Evolutionary conservation across 2,888 invertebrate species (phyloP).

Genomic region (Morpho achilles): DNA sequence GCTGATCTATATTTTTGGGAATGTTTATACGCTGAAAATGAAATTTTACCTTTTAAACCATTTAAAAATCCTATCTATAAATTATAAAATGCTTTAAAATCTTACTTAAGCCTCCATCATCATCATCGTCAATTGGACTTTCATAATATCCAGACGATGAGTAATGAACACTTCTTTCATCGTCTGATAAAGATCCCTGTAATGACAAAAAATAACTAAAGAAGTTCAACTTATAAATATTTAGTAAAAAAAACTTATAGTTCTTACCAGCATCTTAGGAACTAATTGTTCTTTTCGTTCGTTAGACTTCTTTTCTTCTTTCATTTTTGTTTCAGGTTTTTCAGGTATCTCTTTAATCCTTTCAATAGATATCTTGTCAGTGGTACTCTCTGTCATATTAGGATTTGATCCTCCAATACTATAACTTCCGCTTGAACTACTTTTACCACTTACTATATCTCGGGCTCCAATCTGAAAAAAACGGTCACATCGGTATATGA

Average conservation of each 20-base stretch:
- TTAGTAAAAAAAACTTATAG: not conserved
- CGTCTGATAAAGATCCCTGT: constrained; percentile 82
- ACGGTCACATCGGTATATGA: not conserved
- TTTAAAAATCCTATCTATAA: constrained; percentile 8
- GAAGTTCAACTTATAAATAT: too few relatives aligned
- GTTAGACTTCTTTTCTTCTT: constrained; percentile 42
- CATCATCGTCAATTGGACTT: constrained; percentile 85
- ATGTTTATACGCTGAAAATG: constrained; percentile 66
- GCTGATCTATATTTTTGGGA: constrained; percentile 70
- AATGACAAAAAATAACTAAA: constrained; percentile 15
- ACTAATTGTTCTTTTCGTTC: constrained; percentile 55
- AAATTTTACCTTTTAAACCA: constrained; percentile 12
- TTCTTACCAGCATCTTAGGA: constrained; percentile 63
- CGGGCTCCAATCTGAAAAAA: constrained; percentile 34
- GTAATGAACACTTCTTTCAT: constrained; percentile 84
- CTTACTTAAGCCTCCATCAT: constrained; percentile 74
- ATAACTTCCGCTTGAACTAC: constrained; percentile 75
- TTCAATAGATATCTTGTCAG: constrained; percentile 49
- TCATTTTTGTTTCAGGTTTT: constrained; percentile 35
- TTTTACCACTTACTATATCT: constrained; percentile 66
- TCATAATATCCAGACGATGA: constrained; percentile 88
- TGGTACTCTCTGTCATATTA: constrained; percentile 56
- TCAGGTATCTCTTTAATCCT: constrained; percentile 48
- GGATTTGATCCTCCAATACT: constrained; percentile 72
- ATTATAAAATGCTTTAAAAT: constrained; percentile 11